Evolutionary conservation across 2,888 invertebrate genomes (phyloP), one percentile per base, ranked within the genome.

Genomic region (Cordylochernes scorpioides): DNA sequence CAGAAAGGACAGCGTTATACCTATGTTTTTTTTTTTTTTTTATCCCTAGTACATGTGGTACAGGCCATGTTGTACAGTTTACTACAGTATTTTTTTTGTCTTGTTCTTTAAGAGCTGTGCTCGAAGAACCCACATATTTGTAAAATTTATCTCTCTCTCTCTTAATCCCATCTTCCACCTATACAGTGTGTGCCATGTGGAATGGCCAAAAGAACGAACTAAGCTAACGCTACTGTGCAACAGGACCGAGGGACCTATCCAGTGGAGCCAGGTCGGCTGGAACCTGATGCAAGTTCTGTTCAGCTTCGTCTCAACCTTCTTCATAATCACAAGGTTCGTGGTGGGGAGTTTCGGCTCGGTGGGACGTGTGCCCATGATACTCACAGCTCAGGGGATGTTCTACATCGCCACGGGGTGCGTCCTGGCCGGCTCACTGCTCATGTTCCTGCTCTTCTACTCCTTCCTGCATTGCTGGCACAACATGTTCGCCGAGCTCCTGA

Each of bases 401-500:
- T 41, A 57, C 1, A 63, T 64, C 3, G 58, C 72, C 40, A 71
- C 77, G 45, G 66, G 66, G 17, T 67, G 70, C 48, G 64, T 72
- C 45, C 54, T 78, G 33, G 74, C 77, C 0, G 71, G 69, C 2
- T 61, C 71, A 1, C 55, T 73, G 26, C 59, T 68, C 1, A 65
- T 68, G 36, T 49, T 75, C 2, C 63, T 67, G 44, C 70, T 68
- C 3, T 86, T 86, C 55, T 91, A 80, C 55, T 65, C 73, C 36
- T 57, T 91, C 3, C 58, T 91, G 4, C 88, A 94, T 47, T 67
- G 73, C 2, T 86, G 84, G 78, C 61, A 74, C 46, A 94, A 91
- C 53, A 72, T 73, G 13, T 77, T 71, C 46, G 74, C 82, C 0
- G 91, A 94, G 53, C 60, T 86, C 54, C 52, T 86, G 35, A 64